phyloP scores from a whole-genome alignment of 1,140 invertebrate genomes.

The Papilio helenus region DNA sequence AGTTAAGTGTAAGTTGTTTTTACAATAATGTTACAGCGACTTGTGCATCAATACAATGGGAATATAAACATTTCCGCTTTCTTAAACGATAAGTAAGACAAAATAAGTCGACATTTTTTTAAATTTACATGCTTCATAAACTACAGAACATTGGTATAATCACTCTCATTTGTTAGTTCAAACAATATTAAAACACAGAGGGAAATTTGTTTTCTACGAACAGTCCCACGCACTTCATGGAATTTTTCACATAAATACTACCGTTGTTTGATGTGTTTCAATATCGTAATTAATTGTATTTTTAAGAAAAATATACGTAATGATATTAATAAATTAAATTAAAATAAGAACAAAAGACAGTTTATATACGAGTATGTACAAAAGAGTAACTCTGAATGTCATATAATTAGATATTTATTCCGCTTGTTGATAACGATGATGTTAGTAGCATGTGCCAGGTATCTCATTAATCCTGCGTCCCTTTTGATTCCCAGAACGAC shows the following conservation, averaged over 20 bases:
- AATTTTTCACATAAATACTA: neutral
- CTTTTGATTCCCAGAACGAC: conserved; percentile 5
- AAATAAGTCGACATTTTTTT: neutral
- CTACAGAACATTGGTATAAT: neutral
- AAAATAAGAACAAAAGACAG: neutral
- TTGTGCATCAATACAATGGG: too few species aligned
- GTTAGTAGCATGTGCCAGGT: neutral
- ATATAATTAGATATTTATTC: neutral
- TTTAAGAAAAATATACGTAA: neutral
- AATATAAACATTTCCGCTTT: too few species aligned
- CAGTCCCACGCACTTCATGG: neutral
- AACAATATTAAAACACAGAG: neutral
- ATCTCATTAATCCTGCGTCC: neutral
- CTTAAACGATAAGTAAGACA: neutral
- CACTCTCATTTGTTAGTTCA: neutral
- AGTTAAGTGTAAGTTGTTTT: too few species aligned
- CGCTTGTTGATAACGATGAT: neutral
- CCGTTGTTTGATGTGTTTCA: neutral
- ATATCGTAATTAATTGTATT: neutral
- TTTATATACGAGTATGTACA: neutral
- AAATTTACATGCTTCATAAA: neutral
- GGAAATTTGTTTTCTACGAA: neutral
- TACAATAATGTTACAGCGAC: too few species aligned
- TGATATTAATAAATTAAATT: neutral
- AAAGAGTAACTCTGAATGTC: neutral